Percentiles rank a stretch among this genome's conserved stretches.
Conservation (phyloP, 2,113 vertebrate species). For the Strix uralensis region DNA sequence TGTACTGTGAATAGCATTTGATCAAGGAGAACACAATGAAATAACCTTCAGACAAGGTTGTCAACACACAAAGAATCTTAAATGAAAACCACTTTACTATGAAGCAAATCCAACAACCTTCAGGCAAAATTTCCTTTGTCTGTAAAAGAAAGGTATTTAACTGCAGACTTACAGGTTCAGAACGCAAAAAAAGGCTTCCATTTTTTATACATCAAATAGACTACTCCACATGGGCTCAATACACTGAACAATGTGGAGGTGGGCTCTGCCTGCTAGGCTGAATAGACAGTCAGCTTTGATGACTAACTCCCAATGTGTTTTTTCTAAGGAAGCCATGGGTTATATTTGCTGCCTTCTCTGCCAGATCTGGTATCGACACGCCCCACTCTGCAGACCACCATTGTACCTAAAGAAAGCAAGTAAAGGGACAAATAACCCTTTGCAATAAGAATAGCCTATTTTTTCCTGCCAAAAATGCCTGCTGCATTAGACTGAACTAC, state of each 20-base stretch:
- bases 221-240: not conserved
- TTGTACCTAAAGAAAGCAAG: not conserved
- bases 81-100: not conserved
- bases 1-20: not conserved
- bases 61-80: not conserved
- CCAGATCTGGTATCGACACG: not conserved
- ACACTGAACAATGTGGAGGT: not conserved
- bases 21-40: slow-evolving; percentile 3
- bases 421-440: not conserved
- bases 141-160: not conserved
- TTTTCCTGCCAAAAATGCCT: not conserved
- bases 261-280: not conserved
- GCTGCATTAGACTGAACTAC: not conserved
- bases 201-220: not conserved
- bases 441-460: not conserved
- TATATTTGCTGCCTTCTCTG: not conserved
- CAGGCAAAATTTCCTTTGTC: not conserved
- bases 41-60: slow-evolving; percentile 53
- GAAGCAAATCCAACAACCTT: not conserved
- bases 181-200: not conserved
- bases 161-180: not conserved
- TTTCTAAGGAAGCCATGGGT: not conserved
- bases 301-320: accelerated
- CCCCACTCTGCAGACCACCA: not conserved
- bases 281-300: not conserved